Conservation (phyloP, 2,113 vertebrate genomes). For the Mohoua ochrocephala region DNA sequence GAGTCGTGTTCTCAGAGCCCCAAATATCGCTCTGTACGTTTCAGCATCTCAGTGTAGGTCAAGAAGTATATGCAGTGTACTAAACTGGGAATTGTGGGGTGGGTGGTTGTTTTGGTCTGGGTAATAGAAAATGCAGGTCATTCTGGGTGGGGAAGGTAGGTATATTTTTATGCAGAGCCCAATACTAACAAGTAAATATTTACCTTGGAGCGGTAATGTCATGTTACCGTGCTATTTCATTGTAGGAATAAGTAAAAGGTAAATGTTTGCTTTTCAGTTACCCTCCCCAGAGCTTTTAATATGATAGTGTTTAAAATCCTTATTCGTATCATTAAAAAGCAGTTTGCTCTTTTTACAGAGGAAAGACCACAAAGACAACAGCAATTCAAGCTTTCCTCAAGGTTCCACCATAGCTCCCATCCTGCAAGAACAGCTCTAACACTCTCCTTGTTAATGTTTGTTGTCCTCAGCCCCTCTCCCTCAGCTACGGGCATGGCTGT, state of each 20-base stretch:
- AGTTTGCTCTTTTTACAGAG: background rate
- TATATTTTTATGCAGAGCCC: constrained; percentile 43
- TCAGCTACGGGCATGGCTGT: background rate
- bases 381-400: background rate
- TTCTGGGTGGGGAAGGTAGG: constrained; percentile 17
- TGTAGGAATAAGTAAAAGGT: constrained; percentile 41
- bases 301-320: constrained; percentile 1
- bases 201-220: constrained; percentile 8
- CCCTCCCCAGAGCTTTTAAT: constrained; percentile 21
- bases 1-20: background rate
- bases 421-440: background rate
- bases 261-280: constrained; percentile 37
- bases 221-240: constrained; percentile 23
- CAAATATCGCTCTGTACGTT: background rate
- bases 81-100: constrained; percentile 25
- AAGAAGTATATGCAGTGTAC: background rate
- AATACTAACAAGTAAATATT: constrained; percentile 61
- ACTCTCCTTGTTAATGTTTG: background rate
- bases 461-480: background rate
- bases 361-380: background rate
- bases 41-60: background rate
- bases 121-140: constrained; percentile 47
- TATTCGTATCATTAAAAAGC: background rate
- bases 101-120: constrained; percentile 52
- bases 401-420: background rate